Conservation (phyloP, 2,113 vertebrate genomes). For the Pituophis catenifer region DNA sequence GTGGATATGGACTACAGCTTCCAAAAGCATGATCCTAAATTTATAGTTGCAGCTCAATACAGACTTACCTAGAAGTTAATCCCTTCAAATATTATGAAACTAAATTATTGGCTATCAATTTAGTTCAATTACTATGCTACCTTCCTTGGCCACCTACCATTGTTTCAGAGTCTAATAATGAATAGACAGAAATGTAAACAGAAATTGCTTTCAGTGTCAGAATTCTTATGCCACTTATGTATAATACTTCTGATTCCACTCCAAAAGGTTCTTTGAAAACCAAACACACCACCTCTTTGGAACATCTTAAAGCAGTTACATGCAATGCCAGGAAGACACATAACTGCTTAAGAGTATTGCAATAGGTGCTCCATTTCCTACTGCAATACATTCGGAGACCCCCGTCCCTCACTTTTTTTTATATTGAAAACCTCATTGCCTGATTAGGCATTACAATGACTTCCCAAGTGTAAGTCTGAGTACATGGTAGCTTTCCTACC, state of each 20-base stretch:
- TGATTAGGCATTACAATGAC: not conserved
- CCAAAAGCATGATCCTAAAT: not conserved
- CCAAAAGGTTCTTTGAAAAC: not conserved
- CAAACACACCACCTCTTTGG: not conserved
- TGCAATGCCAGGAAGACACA: not conserved
- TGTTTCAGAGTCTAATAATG: not conserved
- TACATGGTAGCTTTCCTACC: not conserved
- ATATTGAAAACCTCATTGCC: not conserved
- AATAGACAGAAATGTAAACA: not conserved
- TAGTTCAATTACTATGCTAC: not conserved
- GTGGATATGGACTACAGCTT: too few species aligned
- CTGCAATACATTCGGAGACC: not conserved
- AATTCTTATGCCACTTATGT: not conserved
- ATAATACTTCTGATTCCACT: not conserved
- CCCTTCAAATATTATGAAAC: not conserved
- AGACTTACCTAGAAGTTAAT: not conserved
- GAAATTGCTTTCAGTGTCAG: not conserved
- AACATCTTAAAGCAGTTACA: not conserved
- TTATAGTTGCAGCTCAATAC: not conserved
- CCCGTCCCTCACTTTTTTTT: not conserved
- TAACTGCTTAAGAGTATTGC: not conserved
- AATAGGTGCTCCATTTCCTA: not conserved
- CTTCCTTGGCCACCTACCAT: not conserved
- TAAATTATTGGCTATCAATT: not conserved
- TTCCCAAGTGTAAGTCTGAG: not conserved